Evolutionary conservation across 2,888 invertebrate species (phyloP).

Genomic region (Microctonus brassicae): DNA sequence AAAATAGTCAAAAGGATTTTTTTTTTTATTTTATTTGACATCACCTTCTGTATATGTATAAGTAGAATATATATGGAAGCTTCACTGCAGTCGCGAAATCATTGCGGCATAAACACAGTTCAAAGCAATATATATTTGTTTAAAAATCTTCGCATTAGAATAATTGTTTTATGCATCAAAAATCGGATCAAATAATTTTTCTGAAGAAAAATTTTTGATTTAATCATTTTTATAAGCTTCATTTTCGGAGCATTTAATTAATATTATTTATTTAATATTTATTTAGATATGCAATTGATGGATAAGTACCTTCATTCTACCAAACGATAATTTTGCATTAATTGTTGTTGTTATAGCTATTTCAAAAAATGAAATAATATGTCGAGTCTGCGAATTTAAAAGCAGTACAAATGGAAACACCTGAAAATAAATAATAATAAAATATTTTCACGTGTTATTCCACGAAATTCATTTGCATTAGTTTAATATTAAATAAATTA

Average conservation of each 20-base stretch:
- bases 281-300: too few relatives aligned
- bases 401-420: slow-evolving; percentile 65
- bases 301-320: slow-evolving; percentile 63
- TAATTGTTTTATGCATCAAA: background rate
- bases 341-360: slow-evolving; percentile 59
- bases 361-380: slow-evolving; percentile 59
- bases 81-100: slow-evolving; percentile 15
- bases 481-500: background rate
- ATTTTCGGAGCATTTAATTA: slow-evolving; percentile 9
- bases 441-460: background rate
- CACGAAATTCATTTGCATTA: background rate
- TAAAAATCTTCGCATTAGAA: background rate
- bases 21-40: slow-evolving; percentile 34
- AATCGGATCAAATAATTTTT: background rate
- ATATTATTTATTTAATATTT: too few relatives aligned
- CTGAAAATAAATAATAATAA: slow-evolving; percentile 52
- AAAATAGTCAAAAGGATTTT: slow-evolving; percentile 15
- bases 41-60: slow-evolving; percentile 37
- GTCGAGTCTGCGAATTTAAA: slow-evolving; percentile 63
- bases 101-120: background rate
- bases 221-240: background rate
- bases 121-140: slow-evolving; percentile 1
- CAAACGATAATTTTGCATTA: slow-evolving; percentile 56
- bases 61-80: slow-evolving; percentile 13
- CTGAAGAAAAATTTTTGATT: background rate